A percentile compares a stretch with the other conserved stretches of the same genome.
These are phyloP conservation scores for Pseudococcus jackbeardsleyi DNA, from an alignment of 2,888 invertebrate species.

Conservation along the genomic window DNA sequence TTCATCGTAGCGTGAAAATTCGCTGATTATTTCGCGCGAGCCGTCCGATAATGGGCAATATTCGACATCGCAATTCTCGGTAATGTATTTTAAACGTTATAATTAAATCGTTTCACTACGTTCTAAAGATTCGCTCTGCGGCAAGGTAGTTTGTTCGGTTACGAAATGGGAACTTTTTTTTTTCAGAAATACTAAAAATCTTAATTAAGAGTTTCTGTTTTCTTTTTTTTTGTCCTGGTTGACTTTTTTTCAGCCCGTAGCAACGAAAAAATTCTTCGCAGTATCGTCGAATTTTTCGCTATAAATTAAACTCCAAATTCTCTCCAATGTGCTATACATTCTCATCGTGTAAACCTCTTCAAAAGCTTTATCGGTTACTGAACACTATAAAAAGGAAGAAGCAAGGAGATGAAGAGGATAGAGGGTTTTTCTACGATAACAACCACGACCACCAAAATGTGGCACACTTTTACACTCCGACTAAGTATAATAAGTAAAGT, in stretches of 20 bases:
- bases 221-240: background rate
- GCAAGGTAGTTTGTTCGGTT: background rate
- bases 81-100: conserved; percentile 31
- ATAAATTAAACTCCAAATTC: background rate
- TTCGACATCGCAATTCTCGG: conserved; percentile 8
- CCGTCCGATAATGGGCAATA: conserved; percentile 22
- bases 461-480: background rate
- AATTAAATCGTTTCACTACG: background rate
- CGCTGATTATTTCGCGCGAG: conserved; percentile 27
- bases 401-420: background rate
- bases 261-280: background rate
- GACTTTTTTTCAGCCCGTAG: background rate
- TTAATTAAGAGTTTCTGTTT: background rate
- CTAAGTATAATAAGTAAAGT: background rate
- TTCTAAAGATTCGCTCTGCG: background rate
- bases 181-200: background rate
- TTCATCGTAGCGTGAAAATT: conserved; percentile 32
- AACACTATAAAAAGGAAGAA: background rate
- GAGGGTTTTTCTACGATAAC: background rate
- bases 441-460: background rate
- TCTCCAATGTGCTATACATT: background rate
- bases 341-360: background rate
- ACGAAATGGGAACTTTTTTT: background rate
- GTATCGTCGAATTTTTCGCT: background rate
- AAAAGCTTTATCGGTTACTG: conserved; percentile 2